Base-by-base conservation (phyloP, 2,113 vertebrate genomes). In the Meriones unguiculatus region DNA sequence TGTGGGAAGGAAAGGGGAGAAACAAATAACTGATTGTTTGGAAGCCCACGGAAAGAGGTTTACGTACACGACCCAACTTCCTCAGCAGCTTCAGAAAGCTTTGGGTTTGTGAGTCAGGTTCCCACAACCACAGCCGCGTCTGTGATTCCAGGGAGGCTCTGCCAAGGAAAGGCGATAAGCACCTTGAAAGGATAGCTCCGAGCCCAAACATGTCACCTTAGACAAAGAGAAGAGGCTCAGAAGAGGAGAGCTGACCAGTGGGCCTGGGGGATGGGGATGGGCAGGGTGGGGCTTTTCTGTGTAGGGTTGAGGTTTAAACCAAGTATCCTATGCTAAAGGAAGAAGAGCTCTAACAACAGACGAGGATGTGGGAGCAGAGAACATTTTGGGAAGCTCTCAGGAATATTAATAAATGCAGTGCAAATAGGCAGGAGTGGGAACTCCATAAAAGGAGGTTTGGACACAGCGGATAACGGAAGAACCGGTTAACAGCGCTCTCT, bases 11-110 rank as follows among this genome's bases (percentile, higher is more conserved):
- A 89, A 59, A 18, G 64, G 28, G 24, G 59, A 89, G 52, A 76
- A 73, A 98, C 96, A 98, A 97, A 95, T 82, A 96, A 89, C 93
- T 90, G 89, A 97, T 97, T 98, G 98, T 98, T 97, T 90, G n/a
- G 65, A 96, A 84, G 32, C 80, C 93, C 87, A 18, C 62, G 90
- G 95, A 91, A 94, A 94, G 80, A 89, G 88, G 77, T 89, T 77
- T 95, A 82, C 91, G 41, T 64, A 14, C 28, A 52, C 17, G 62
- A 89, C 52, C 73, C 82, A 18, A 76, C 94, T 97, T 96, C 96
- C 96, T 97, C 28, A 30, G 18, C 76, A 2, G 57, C 54, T 81
- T 62, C 86, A 64, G 90, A 95, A 90, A 91, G 38, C 93, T 54
- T 41, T 3, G 13, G 50, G 70, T 95, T 84, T 75, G 64, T 80